Evolutionary conservation across 2,888 invertebrate species (phyloP).

Genomic region (Aphidius colemani): DNA sequence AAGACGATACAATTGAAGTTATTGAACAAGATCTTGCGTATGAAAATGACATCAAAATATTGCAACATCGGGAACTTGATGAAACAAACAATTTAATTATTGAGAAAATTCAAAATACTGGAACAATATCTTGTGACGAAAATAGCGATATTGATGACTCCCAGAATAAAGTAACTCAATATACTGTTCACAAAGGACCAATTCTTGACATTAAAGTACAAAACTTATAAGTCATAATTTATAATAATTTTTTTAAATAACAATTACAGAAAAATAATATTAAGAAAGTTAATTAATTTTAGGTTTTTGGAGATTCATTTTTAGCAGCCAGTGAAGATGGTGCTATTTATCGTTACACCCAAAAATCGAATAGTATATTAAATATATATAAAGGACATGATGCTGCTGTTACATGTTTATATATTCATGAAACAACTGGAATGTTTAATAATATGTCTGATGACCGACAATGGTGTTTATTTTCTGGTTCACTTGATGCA

Average conservation of each 20-base stretch:
- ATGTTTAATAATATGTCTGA: conserved; percentile 53
- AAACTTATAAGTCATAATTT: background rate
- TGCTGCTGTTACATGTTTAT: conserved; percentile 68
- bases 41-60: background rate
- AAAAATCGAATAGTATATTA: conserved; percentile 62
- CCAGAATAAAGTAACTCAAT: conserved; percentile 38
- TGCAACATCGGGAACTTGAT: conserved; percentile 1
- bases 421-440: conserved; percentile 58
- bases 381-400: conserved; percentile 66
- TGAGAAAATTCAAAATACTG: conserved; percentile 4
- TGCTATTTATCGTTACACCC: conserved; percentile 67
- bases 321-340: conserved; percentile 70
- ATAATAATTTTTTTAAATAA: background rate
- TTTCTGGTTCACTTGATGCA: conserved; percentile 69
- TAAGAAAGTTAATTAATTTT: conserved; percentile 44
- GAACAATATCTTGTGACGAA: background rate
- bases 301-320: conserved; percentile 67
- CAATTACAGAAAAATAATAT: background rate
- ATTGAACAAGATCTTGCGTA: background rate
- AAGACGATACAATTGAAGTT: conserved; percentile 4
- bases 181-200: conserved; percentile 55
- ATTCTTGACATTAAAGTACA: conserved; percentile 57
- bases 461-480: conserved; percentile 63
- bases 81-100: conserved; percentile 10
- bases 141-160: conserved; percentile 12